Percentiles rank a stretch among this genome's conserved stretches.
phyloP scores from a whole-genome alignment of 2,113 vertebrate genomes.

The Cebus imitator region DNA sequence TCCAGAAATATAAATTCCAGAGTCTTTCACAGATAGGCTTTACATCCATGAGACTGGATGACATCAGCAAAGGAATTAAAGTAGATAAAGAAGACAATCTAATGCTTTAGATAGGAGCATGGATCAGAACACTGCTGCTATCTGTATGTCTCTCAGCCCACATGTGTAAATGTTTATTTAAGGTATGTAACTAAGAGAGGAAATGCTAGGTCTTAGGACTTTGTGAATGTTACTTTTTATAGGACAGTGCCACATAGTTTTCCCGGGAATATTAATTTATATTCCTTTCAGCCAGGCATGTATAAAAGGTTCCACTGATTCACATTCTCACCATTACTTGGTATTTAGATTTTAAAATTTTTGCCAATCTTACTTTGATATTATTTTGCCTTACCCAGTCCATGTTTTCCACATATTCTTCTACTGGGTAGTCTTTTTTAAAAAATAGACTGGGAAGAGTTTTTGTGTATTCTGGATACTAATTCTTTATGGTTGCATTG shows the following conservation, averaged over 20 bases:
- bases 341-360: not conserved
- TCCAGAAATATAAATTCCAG: not conserved
- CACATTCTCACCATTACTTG: not conserved
- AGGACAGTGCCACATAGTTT: not conserved
- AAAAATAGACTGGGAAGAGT: not conserved
- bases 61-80: not conserved
- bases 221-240: not conserved
- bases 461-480: not conserved
- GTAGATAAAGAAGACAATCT: not conserved
- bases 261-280: not conserved
- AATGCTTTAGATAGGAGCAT: not conserved
- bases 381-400: not conserved
- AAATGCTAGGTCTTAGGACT: not conserved
- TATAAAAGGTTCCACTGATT: not conserved
- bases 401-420: not conserved
- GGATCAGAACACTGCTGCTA: not conserved
- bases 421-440: not conserved
- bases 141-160: not conserved
- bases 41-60: not conserved
- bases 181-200: not conserved
- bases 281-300: not conserved
- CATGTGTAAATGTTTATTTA: not conserved
- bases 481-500: not conserved
- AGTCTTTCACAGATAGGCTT: not conserved
- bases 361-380: not conserved